Percentiles rank a stretch among this genome's conserved stretches.
phyloP scores from a whole-genome alignment of 2,797 vertebrate species.

The Lacerta viridis region DNA sequence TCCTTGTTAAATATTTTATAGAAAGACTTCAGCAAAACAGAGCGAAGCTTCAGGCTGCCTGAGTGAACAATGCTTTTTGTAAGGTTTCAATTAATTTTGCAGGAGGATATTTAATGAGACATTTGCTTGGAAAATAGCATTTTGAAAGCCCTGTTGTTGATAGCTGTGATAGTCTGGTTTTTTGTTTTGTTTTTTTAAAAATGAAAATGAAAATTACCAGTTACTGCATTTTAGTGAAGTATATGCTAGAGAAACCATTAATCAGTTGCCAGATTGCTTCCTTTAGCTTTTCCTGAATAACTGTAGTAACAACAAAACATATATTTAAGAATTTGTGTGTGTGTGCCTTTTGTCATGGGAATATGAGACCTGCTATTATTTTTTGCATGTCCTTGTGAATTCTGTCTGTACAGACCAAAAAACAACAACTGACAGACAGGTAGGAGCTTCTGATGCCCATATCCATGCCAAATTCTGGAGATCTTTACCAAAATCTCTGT shows the following conservation, averaged over 20 bases:
- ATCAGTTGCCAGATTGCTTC: neutral
- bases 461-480: neutral
- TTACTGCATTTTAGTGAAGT: neutral
- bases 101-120: slow-evolving; percentile 35
- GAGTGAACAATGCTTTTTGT: neutral
- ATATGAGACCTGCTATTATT: neutral
- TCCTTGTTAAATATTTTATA: slow-evolving; percentile 40
- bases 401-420: neutral
- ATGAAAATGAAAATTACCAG: neutral
- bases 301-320: neutral
- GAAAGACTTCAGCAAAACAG: slow-evolving; percentile 30
- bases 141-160: neutral
- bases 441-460: neutral
- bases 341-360: neutral
- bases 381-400: neutral
- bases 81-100: slow-evolving; percentile 40
- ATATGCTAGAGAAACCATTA: neutral
- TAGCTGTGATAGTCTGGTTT: too few relatives aligned
- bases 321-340: neutral
- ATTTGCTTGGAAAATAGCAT: slow-evolving; percentile 34
- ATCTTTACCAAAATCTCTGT: neutral
- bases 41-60: neutral
- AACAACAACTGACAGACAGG: neutral
- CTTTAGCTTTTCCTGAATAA: neutral
- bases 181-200: neutral